A percentile compares a stretch with the other conserved stretches of the same genome.
Conservation (phyloP, 2,888 invertebrate species). For the Cacoxenus indagator region DNA sequence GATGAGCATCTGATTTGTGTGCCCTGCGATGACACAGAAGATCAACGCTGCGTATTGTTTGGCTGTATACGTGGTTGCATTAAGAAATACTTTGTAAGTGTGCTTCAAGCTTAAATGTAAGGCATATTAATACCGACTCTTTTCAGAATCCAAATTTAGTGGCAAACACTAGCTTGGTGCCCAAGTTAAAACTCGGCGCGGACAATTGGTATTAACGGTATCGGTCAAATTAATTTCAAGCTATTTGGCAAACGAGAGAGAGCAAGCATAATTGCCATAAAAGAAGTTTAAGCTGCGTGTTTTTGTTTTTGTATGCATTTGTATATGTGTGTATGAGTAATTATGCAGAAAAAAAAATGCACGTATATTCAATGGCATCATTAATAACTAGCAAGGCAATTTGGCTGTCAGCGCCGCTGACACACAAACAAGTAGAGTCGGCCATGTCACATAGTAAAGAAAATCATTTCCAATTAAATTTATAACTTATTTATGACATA, state of each 20-base stretch:
- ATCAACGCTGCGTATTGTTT: neutral
- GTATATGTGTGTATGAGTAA: neutral
- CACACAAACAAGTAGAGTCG: neutral
- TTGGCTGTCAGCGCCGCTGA: conserved; percentile 16
- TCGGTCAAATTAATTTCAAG: conserved; percentile 10
- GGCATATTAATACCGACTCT: neutral
- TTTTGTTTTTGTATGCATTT: conserved; percentile 25
- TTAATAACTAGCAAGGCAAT: conserved; percentile 11
- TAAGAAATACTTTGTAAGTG: neutral
- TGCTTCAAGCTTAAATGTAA: neutral
- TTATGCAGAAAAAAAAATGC: conserved; percentile 21
- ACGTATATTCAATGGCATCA: neutral
- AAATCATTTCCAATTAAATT: conserved; percentile 60
- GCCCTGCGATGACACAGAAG: neutral
- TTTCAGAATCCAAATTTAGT: neutral
- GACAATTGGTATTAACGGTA: conserved; percentile 3
- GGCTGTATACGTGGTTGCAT: neutral
- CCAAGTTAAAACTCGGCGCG: neutral
- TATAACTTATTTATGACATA: conserved; percentile 51
- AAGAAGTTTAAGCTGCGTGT: conserved; percentile 14
- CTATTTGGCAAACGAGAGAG: conserved; percentile 9
- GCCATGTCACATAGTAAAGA: neutral
- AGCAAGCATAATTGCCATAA: neutral
- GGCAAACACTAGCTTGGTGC: neutral
- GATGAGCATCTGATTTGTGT: neutral